A percentile compares a stretch with the other conserved stretches of the same genome.
Conservation (phyloP, 2,113 vertebrate genomes). For the Mirza zaza region DNA sequence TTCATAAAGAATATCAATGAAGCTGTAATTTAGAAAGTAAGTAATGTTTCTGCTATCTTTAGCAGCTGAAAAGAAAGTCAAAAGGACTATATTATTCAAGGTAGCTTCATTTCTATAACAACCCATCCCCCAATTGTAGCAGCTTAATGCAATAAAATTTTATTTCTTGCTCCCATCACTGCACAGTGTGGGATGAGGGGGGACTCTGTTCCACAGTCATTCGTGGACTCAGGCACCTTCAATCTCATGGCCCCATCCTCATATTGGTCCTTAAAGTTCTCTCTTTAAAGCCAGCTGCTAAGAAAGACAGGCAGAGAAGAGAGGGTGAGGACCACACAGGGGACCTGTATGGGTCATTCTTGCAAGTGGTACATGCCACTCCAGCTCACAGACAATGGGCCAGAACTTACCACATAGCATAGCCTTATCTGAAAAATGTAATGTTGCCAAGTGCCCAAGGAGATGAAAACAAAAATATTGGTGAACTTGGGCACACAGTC, state of each 20-base stretch:
- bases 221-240: background rate
- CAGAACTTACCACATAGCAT: background rate
- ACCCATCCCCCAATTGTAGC: background rate
- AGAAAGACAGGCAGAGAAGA: background rate
- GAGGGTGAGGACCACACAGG: background rate
- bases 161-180: background rate
- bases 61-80: background rate
- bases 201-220: background rate
- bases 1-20: background rate
- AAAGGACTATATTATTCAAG: background rate
- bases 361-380: background rate
- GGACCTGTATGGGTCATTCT: background rate
- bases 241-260: background rate
- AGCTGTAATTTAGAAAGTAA: background rate
- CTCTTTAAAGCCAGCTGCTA: background rate
- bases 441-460: too few species aligned
- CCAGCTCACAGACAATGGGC: background rate
- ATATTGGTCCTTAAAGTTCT: background rate
- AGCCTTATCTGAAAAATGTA: background rate
- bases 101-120: background rate
- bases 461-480: background rate
- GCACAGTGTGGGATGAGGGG: too few species aligned
- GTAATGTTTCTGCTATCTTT: background rate
- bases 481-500: background rate
- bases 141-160: background rate